phyloP scores from a whole-genome alignment of 2,888 invertebrate genomes.

The Noctua janthina region DNA sequence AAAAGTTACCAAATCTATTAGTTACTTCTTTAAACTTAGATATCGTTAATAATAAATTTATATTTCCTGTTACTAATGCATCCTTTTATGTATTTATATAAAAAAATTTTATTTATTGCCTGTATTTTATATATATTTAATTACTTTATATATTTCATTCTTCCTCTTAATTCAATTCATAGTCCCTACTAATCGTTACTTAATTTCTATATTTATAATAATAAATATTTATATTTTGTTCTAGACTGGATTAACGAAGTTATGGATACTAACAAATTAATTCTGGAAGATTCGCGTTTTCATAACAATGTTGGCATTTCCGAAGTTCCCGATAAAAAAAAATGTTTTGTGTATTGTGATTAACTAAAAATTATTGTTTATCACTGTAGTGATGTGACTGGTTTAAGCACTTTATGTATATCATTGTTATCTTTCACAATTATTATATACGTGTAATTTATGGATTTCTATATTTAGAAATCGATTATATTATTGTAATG shows the following conservation, averaged over 20 bases:
- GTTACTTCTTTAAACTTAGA: conserved; percentile 34
- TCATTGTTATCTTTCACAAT: not conserved
- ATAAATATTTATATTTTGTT: conserved; percentile 25
- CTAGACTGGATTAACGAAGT: conserved; percentile 50
- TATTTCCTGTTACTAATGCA: conserved; percentile 49
- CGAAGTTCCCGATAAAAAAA: conserved; percentile 58
- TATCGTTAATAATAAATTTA: conserved; percentile 26
- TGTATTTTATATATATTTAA: conserved; percentile 18
- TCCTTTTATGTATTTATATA: conserved; percentile 31
- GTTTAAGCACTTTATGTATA: conserved; percentile 7
- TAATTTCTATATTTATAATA: conserved; percentile 26
- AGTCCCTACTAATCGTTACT: conserved; percentile 41
- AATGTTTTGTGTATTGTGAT: conserved; percentile 75
- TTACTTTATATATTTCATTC: conserved; percentile 12
- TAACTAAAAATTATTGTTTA: conserved; percentile 74
- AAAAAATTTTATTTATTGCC: conserved; percentile 8
- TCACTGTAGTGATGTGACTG: conserved; percentile 56
- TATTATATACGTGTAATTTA: conserved; percentile 46
- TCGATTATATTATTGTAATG: conserved; percentile 40
- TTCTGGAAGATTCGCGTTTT: conserved; percentile 59
- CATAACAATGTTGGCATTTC: conserved; percentile 59
- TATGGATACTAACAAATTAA: conserved; percentile 62
- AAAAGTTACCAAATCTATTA: conserved; percentile 51
- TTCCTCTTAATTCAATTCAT: conserved; percentile 5
- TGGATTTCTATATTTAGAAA: conserved; percentile 48